Evolutionary conservation across 2,888 invertebrate genomes (phyloP).

Genomic region (Agrotis exclamationis): DNA sequence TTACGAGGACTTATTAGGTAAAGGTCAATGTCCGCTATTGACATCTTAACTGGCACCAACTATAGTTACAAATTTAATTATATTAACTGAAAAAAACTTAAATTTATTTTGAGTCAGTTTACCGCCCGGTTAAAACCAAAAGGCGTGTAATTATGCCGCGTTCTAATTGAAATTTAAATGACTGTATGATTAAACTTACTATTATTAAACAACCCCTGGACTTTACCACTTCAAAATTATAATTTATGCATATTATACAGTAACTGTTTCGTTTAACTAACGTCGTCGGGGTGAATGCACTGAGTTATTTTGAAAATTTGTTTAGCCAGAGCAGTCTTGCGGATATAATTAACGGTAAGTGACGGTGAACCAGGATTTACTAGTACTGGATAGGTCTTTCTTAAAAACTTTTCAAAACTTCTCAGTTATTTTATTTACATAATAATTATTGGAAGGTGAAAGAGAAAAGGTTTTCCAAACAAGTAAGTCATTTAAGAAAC

Average conservation of each 20-base stretch:
- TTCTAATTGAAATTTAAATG: not conserved
- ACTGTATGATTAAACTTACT: conserved; percentile 23
- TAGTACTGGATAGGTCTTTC: conserved; percentile 12
- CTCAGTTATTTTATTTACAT: no score
- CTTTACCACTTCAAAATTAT: conserved; percentile 33
- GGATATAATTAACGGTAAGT: conserved; percentile 56
- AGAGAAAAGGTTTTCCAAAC: no score
- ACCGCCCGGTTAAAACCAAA: not conserved
- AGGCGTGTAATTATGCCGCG: not conserved
- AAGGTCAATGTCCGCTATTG: no score
- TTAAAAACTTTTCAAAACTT: no score
- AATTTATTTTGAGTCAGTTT: no score
- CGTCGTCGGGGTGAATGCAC: conserved; percentile 35
- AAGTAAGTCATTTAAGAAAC: no score
- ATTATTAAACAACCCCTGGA: conserved; percentile 17
- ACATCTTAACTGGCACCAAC: no score
- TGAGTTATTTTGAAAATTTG: conserved; percentile 39
- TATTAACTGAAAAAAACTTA: no score
- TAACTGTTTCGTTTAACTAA: conserved; percentile 22
- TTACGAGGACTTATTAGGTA: no score
- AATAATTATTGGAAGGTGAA: no score
- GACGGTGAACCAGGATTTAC: conserved; percentile 16
- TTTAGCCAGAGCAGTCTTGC: conserved; percentile 30
- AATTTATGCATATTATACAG: conserved; percentile 31
- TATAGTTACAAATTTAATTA: no score